Base-by-base conservation (phyloP, 1,140 invertebrate species). In the Odontomachus brunneus region DNA sequence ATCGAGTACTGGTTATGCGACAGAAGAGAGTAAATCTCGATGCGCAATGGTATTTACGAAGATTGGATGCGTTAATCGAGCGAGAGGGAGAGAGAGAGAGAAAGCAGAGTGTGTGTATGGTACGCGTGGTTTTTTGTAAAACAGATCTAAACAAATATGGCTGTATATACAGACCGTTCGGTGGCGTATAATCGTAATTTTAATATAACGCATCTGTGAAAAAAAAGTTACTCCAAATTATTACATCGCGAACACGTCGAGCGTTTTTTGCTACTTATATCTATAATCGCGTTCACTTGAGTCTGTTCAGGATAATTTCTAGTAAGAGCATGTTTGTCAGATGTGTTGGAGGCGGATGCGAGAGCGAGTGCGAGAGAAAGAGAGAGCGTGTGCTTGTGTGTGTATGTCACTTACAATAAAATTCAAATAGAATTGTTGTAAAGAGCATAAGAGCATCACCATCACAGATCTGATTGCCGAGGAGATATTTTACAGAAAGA, bases 101-200 rank as follows among this genome's bases (percentile, higher is more conserved):
- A 33, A 5, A 33, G 29, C n/a, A 33, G 29, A 33, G 29, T 60
- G 15, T 51, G 15, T 83, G 9, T 7, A 44, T 11, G 7, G 5
- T 19, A 62, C 24, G 38, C 51, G 48, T 53, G 65, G 60, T 87
- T 62, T 55, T 86, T 86, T 87, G 73, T 86, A 87, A 86, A 84
- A 73, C 53, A 29, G 15, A 87, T 65, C 17, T 73, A 69, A 83
- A n/a, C n/a, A n/a, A n/a, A 83, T 63, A 38, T 78, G 84, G 48
- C 26, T 86, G 84, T 78, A 44, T 44, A 44, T 44, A 87, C 67
- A 87, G 62, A 76, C 71, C 73, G 57, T 62, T 82, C 59, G 75
- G 62, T 66, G 67, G 69, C 48, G 24, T 71, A 59, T 55, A 82
- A 80, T 71, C 69, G 5, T 71, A 69, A 71, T 87, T 62, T 75